Evolutionary conservation across 2,797 vertebrate species (phyloP).

Genomic region (Craterocephalus amniculus): DNA sequence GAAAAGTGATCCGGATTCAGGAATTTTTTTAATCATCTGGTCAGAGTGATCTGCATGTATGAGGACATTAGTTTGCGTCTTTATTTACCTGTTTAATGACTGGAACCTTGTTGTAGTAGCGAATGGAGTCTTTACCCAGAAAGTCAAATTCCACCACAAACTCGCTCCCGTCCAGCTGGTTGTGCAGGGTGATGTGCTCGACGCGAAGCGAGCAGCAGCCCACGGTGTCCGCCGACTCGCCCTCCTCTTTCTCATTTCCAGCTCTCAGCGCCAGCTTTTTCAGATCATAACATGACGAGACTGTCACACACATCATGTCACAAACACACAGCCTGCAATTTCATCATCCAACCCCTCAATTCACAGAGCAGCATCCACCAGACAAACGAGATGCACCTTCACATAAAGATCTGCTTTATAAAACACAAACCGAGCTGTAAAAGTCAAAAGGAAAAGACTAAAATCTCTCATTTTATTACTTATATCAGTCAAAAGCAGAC

Average conservation of each 20-base stretch:
- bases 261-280: slow-evolving; percentile 83
- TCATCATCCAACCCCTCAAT: neutral
- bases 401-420: neutral
- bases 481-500: slow-evolving; percentile 47
- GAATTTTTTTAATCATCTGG: no score
- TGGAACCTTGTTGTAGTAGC: slow-evolving; percentile 84
- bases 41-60: neutral
- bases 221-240: slow-evolving; percentile 85
- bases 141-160: slow-evolving; percentile 84
- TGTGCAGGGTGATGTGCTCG: slow-evolving; percentile 82
- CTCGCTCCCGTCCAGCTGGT: slow-evolving; percentile 73
- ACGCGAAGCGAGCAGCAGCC: slow-evolving; percentile 86
- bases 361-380: neutral
- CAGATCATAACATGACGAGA: slow-evolving; percentile 40
- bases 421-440: slow-evolving; percentile 10
- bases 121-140: slow-evolving; percentile 86
- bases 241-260: slow-evolving; percentile 87
- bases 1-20: no score
- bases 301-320: slow-evolving; percentile 19
- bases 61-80: neutral
- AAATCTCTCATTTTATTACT: slow-evolving; percentile 41
- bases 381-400: neutral
- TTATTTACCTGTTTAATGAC: slow-evolving; percentile 80
- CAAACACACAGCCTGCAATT: neutral
- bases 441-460: slow-evolving; percentile 28